Evolutionary conservation across 2,888 invertebrate genomes (phyloP).

Genomic region (Nephrotoma guestfalica): DNA sequence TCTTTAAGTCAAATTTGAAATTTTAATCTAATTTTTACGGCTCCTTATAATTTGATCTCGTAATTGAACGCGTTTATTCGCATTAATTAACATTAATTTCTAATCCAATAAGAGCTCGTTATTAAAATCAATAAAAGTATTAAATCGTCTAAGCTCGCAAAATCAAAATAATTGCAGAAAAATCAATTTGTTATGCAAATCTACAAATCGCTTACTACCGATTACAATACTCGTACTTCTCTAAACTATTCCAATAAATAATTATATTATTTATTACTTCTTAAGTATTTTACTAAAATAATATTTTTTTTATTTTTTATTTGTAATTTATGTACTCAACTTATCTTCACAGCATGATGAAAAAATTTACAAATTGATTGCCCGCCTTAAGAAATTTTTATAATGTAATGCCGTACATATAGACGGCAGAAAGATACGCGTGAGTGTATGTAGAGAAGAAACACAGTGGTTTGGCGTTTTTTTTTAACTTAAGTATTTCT

Average conservation of each 20-base stretch:
- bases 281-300: background rate
- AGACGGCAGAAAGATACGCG: background rate
- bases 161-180: background rate
- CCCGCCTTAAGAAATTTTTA: background rate
- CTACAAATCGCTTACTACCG: background rate
- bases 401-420: background rate
- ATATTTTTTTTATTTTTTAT: background rate
- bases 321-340: background rate
- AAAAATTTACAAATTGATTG: background rate
- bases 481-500: background rate
- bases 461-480: background rate
- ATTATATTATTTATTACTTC: background rate
- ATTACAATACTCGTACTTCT: background rate
- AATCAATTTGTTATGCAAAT: background rate
- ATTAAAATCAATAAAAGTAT: too few species aligned
- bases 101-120: too few species aligned
- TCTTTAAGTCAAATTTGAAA: too few species aligned
- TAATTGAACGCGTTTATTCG: too few species aligned
- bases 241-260: background rate
- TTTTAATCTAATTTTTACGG: too few species aligned
- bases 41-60: too few species aligned
- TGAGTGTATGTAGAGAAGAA: background rate
- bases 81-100: too few species aligned
- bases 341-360: background rate
- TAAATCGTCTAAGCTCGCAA: too few species aligned